Evolutionary conservation across 2,113 vertebrate species (phyloP), one percentile per base, ranked within the genome.

Genomic region (Cololabis saira): DNA sequence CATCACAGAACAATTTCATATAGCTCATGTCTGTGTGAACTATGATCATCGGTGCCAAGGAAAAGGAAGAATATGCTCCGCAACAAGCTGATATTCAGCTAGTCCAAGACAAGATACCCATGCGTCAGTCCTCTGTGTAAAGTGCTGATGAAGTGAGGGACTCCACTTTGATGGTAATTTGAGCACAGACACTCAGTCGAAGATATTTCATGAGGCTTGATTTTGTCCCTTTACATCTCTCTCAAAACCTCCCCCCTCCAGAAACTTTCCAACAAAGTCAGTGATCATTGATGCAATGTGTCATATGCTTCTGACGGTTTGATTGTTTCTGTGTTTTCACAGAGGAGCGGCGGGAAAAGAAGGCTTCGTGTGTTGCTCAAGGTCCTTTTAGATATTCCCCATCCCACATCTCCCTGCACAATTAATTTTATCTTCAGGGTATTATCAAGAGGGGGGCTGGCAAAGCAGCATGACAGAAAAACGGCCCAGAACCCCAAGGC

Each of bases 391-490:
- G 87, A 87, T 85, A 80, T 87, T 86, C 88, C 82, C 88, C 87
- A 86, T 86, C 80, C 84, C 87, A 90, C 85, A 90, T 91, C 90
- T 90, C 89, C 90, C 81, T 88, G 81, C 82, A 88, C 90, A 91
- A 90, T 92, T 92, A 92, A 92, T 89, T 89, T 91, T 91, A 90
- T 92, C 89, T 92, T 91, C 88, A 79, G 89, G 91, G 90, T 91
- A 90, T 90, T 89, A 91, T 91, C 83, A 90, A 89, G 87, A 88
- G 82, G 78, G 84, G 86, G 87, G 78, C 76, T 83, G 81, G 82
- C 87, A 89, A 89, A 87, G 85, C 88, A 84, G 87, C 84, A 83
- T 87, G 91, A 92, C 90, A 92, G 90, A 88, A 85, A 91, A 89
- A 87, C 75, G 65, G 78, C 85, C 85, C 77, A 84, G 80, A 89